Base-by-base conservation (phyloP, 2,113 vertebrate species). In the Phoxinus phoxinus region DNA sequence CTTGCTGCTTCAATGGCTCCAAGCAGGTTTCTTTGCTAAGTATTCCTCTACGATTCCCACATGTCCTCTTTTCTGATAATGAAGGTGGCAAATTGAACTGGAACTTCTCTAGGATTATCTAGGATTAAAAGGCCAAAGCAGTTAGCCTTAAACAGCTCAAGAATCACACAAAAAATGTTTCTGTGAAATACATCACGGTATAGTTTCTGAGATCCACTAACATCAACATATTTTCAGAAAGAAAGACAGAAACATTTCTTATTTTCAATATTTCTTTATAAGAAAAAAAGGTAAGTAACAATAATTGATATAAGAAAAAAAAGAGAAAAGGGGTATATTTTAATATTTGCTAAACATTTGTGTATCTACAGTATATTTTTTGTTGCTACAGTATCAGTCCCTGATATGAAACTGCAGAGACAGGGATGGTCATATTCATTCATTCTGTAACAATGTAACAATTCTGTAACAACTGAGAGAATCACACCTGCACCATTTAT, bases 331-430 rank as follows among this genome's bases (percentile, higher is more conserved):
- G 88, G 82, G 72, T 84, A 86, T 85, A 87, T 85, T 85, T 81
- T 53, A 71, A 53, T 86, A 48, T 48, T 32, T 58, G 44, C 85
- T 88, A 83, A 80, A 84, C 73, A 67, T 82, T 83, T 79, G 79
- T 89, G 69, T 87, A 85, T 83, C 74, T 86, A 86, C 56, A 85
- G 84, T 86, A 81, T 73, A 87, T 87, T 56, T 35, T 86, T 86
- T 80, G 73, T 87, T 84, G 76, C 88, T 89, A 89, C 75, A 87
- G 75, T 84, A 77, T 87, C 27, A 86, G 85, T 88, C 79, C 88
- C 88, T 89, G 88, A 89, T 87, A 85, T 69, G 63, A 87, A 85
- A 85, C 84, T 61, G 81, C 79, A 87, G 84, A 80, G 27, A 82
- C 61, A 87, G 78, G 83, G 61, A 81, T 74, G 80, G 73, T 83